Evolutionary conservation across 2,797 vertebrate species (phyloP), one percentile per base, ranked within the genome.

Genomic region (Rhinatrema bivittatum): DNA sequence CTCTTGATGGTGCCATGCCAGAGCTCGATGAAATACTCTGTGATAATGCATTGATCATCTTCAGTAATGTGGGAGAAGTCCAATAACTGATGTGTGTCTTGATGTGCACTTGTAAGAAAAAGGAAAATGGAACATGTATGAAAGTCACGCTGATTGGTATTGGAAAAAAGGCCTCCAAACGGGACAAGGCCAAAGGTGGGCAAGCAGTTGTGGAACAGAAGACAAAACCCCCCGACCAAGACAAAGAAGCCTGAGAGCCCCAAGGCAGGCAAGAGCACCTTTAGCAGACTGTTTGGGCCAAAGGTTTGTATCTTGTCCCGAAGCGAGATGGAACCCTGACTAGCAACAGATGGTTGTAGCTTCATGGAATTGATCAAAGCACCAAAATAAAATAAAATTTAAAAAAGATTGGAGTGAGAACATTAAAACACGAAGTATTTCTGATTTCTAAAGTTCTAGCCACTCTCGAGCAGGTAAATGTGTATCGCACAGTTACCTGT

Each of bases 211-310:
- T 20, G 7, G 33, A 33, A 9, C 74, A 34, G 60, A 74, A 57
- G 67, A 62, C 40, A 3, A 66, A 77, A 55, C 39, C 10, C 15
- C n/a, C 63, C 42, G 16, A 31, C 36, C 2, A 78, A 78, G 58
- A 72, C 56, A 67, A 82, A 78, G 76, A 81, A 78, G 39, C 46
- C 86, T 15, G 80, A 84, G 29, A 70, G 79, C 46, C 72, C 87
- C 44, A 76, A 53, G 56, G 55, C 82, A 46, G 71, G 78, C 32
- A 62, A 75, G 20, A 31, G 68, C 35, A 63, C 86, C 21, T 82
- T 94, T 65, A 78, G 85, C 53, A 94, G 79, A 67, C 63, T 98
- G 56, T 97, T 98, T 74, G 89, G 81, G 56, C 60, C 79, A 59
- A 96, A 98, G 92, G 93, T 95, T 38, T 73, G 84, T 85, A 77